Evolutionary conservation across 2,113 vertebrate genomes (phyloP), one percentile per base, ranked within the genome.

Genomic region (Megalops atlanticus): DNA sequence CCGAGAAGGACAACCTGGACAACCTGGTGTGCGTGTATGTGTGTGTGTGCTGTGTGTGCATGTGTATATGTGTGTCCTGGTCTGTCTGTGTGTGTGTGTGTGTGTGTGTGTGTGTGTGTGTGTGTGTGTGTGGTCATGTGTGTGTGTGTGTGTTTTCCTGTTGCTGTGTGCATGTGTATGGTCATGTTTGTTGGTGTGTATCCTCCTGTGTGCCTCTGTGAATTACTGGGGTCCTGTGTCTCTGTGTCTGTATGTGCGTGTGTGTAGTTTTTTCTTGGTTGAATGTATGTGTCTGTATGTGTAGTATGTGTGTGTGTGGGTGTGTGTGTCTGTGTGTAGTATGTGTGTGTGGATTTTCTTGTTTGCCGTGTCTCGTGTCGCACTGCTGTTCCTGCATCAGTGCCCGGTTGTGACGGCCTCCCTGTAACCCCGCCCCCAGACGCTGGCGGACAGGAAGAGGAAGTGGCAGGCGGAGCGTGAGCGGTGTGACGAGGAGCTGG

Each of bases 1-100:
- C 91, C 0, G 96, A 97, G 77, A 98, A 97, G 83, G 94, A 96
- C 43, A 93, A 92, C 76, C 87, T 98, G 24, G 97, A 97, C n/a
- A n/a, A n/a, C n/a, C n/a, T 31, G 11, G 31, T 54, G 38, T 77
- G 36, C 75, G 31, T 16, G 18, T 21, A 14, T 18, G 35, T 68
- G 12, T 31, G 14, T 81, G 33, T 71, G 47, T 82, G 41, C 79
- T n/a, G 80, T 76, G 68, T 64, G 49, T 36, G 31, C 24, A 35
- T 38, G 58, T 40, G n/a, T 68, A 4, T 40, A 15, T 49, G 31
- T 33, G 21, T 36, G 43, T 36, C n/a, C n/a, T n/a, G n/a, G 52
- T 58, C 21, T 58, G 24, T 58, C 21, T 64, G 7, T 21, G 8
- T 52, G 31, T 52, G 33, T 52, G 38, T 6, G 3, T 72, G 12